Evolutionary conservation across 2,113 vertebrate species (phyloP), one percentile per base, ranked within the genome.

Genomic region (Forbesichthys papilliferus): DNA sequence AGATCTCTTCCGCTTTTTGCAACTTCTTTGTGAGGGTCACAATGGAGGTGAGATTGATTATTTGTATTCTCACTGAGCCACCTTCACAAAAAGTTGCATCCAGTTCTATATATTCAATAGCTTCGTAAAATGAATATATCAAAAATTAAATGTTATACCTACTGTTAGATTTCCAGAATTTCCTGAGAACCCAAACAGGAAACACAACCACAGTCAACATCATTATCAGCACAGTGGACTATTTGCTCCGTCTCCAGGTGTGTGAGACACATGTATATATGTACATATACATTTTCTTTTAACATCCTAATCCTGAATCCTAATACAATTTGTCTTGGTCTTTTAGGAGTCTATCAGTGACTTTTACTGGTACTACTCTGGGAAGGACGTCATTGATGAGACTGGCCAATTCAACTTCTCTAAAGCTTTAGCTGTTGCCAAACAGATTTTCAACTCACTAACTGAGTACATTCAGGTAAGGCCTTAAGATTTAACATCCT

Each of bases 311-410:
- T 34, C 7, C 7, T 1, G 9, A n/a, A 2, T 20, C 1, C n/a
- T 34, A 11, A 5, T n/a, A n/a, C 20, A 48, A 60, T 34, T 48
- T 0, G 10, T 36, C 13, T 52, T 61, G 52, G 56, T 55, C 62
- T 74, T 61, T 58, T 12, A 99, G 98, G 98, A 99, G 89, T 99
- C 98, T 9, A 98, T 98, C 90, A 99, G 98, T 87, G 98, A 99
- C 88, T 99, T 99, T 88, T 99, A 99, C 85, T 99, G 98, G 98
- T 99, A 98, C 87, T 99, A 99, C 80, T 99, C 98, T 73, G 98
- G 98, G 77, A 99, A 96, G 87, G 96, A 98, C 5, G 60, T 98
- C 53, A 99, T 99, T 66, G 98, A 99, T 86, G 97, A 98, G 71
- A 93, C 96, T 13, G 98, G 98, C 68, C 97, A 95, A 75, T 77